Conservation (phyloP, 2,797 vertebrate species). For the Podarcis siculus region DNA sequence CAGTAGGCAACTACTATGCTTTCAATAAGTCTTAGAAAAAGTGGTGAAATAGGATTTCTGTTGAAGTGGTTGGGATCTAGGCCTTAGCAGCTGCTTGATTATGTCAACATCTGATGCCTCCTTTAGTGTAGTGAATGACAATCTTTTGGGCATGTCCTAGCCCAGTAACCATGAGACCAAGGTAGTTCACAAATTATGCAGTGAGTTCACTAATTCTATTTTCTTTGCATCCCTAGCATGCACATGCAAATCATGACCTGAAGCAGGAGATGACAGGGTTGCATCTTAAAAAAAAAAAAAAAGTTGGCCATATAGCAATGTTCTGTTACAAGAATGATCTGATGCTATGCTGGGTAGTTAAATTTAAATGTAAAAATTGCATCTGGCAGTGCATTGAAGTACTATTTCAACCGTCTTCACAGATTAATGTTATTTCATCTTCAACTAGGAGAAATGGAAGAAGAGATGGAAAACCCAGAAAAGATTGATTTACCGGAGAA, state of each 20-base stretch:
- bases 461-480: conserved; percentile 97
- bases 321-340: neutral
- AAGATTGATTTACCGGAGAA: conserved; percentile 94
- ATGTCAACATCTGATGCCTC: neutral
- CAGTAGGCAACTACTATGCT: neutral
- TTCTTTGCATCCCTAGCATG: neutral
- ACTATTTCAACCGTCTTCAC: neutral
- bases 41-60: neutral
- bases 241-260: neutral
- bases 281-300: neutral
- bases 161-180: neutral
- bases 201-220: neutral
- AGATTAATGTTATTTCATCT: conserved; percentile 10
- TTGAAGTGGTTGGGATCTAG: neutral
- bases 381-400: conserved; percentile 7
- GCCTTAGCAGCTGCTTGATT: neutral
- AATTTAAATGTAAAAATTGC: neutral
- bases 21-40: neutral
- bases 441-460: conserved; percentile 91
- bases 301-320: neutral
- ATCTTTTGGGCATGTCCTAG: neutral
- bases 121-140: neutral
- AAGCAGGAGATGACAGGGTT: neutral
- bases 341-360: neutral
- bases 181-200: neutral